Conservation (phyloP, 1,140 invertebrate species). For the Drosophila persimilis region DNA sequence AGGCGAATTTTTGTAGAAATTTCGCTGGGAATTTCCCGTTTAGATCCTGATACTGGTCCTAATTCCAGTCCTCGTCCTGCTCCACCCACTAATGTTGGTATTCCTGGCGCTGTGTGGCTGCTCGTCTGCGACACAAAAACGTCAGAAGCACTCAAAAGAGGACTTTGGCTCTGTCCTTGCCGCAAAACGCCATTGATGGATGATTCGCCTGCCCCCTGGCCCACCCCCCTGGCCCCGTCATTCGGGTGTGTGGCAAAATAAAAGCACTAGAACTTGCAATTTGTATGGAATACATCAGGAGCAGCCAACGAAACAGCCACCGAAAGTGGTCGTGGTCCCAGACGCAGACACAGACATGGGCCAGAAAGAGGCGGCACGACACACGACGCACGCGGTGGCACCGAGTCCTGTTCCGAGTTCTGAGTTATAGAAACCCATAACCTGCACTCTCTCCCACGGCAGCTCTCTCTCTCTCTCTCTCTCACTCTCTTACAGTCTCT, state of each 20-base stretch:
- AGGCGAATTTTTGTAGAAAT: constrained; percentile 42
- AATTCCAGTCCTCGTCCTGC: background rate
- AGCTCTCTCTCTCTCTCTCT: constrained; percentile 9
- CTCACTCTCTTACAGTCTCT: too few relatives aligned
- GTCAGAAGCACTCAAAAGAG: constrained; percentile 62
- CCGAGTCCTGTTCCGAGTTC: constrained; percentile 26
- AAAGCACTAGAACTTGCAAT: constrained; percentile 78
- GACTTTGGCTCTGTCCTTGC: constrained; percentile 59
- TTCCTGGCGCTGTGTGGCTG: too few relatives aligned
- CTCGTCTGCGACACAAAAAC: constrained; percentile 55
- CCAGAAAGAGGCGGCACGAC: constrained; percentile 65
- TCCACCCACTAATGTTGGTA: too few relatives aligned
- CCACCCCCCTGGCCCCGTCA: background rate
- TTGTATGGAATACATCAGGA: constrained; percentile 78
- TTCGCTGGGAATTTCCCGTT: constrained; percentile 10
- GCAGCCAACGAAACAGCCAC: constrained; percentile 23
- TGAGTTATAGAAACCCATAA: constrained; percentile 80
- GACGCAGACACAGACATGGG: constrained; percentile 23
- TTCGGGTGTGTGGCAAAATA: constrained; percentile 54
- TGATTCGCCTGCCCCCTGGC: constrained; percentile 65
- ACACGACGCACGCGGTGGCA: constrained; percentile 9
- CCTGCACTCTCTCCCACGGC: constrained; percentile 57
- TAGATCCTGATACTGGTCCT: constrained; percentile 26
- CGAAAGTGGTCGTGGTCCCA: constrained; percentile 15
- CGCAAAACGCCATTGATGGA: constrained; percentile 81